phyloP scores from a whole-genome alignment of 2,113 vertebrate species.

The Scortum barcoo region DNA sequence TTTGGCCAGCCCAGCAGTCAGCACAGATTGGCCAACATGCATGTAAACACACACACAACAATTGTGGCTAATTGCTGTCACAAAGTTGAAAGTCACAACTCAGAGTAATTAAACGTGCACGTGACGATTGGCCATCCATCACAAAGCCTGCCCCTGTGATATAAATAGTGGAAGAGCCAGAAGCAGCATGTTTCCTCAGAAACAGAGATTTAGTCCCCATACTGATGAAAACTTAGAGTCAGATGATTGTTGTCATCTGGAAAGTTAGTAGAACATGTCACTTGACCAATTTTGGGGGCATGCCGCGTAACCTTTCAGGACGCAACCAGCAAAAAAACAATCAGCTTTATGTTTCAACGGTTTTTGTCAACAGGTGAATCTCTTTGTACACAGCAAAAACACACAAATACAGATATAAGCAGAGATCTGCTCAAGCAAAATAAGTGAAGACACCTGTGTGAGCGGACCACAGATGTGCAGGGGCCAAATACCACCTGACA shows the following conservation, averaged over 20 bases:
- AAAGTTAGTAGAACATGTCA: not conserved
- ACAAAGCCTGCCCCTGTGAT: constrained; percentile 23
- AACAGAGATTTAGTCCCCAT: not conserved
- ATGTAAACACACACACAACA: constrained; percentile 2
- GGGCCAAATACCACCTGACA: not conserved
- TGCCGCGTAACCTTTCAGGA: not conserved
- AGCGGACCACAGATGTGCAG: not conserved
- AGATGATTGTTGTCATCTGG: not conserved
- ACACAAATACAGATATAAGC: not conserved
- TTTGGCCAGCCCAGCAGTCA: not conserved
- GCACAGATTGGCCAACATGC: not conserved
- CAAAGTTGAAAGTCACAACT: constrained; percentile 41
- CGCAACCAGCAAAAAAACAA: not conserved
- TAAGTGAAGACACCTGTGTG: not conserved
- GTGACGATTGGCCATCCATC: constrained; percentile 26
- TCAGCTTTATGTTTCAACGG: not conserved
- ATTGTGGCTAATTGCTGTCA: not conserved
- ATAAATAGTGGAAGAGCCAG: constrained; percentile 14
- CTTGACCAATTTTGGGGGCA: not conserved
- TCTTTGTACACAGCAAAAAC: not conserved
- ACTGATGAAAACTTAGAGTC: not conserved
- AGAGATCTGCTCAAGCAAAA: not conserved
- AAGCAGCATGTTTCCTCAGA: not conserved
- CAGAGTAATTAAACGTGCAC: constrained; percentile 23
- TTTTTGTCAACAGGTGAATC: not conserved